Base-by-base conservation (phyloP, 2,113 vertebrate genomes). In the Lagopus leucura region DNA sequence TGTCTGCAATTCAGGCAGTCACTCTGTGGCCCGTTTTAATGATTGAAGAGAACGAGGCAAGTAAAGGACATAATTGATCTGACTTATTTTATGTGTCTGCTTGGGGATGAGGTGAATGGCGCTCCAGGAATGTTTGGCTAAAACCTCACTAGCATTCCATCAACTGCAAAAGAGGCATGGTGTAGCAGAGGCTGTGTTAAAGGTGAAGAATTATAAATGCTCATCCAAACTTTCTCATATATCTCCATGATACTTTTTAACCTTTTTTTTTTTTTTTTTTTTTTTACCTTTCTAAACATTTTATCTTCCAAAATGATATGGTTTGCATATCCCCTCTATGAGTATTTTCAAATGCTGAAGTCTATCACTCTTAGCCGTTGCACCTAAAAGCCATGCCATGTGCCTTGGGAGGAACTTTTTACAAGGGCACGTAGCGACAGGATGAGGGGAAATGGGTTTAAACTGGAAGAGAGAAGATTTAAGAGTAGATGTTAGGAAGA, bases 71-170 rank as follows among this genome's bases (percentile, higher is more conserved):
- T 9, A 13, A 48, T 60, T 69, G 47, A 72, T 89, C 28, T 94
- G 91, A 78, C 74, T 84, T 90, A 75, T 81, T 94, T 90, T 78
- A 67, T 0, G 3, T 94, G 74, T 52, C 83, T 93, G 77, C 38
- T 6, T 78, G 73, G 81, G 74, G 76, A 81, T 64, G 80, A 74
- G 57, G 34, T 2, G 69, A 67, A 67, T 60, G 65, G 3, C 55
- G 48, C 77, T 94, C 77, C 32, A 87, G 66, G 58, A 94, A 61
- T 17, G 30, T 64, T 67, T 82, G 84, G 65, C 52, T 87, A 61
- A 86, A 66, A 78, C 67, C 25, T 57, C 34, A 8, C 18, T 61
- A 5, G 16, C 60, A 71, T 86, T 82, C 32, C 42, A 32, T 48
- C 50, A 74, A 1, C 40, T 77, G 60, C 71, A 82, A 45, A 76